Conservation (phyloP, 1,140 invertebrate genomes). For the Drosophila tropicalis region DNA sequence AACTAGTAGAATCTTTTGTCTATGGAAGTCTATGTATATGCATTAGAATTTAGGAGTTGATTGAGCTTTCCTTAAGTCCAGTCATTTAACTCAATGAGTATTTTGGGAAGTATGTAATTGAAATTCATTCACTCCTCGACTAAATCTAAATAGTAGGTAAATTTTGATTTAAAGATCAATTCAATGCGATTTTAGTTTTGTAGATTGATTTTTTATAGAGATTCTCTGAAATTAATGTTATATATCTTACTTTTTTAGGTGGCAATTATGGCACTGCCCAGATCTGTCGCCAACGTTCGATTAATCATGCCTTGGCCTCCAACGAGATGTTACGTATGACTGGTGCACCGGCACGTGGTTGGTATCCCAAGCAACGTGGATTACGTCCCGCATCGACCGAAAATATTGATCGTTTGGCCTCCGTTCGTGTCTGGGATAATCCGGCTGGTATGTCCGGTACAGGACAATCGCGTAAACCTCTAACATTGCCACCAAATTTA, state of each 20-base stretch:
- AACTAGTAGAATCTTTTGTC: too few species aligned
- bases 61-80: too few species aligned
- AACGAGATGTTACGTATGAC: conserved; percentile 90
- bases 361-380: conserved; percentile 90
- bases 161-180: too few species aligned
- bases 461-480: conserved; percentile 86
- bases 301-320: conserved; percentile 88
- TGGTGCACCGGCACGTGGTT: conserved; percentile 91
- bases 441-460: conserved; percentile 76
- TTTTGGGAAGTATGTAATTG: too few species aligned
- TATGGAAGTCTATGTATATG: too few species aligned
- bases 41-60: too few species aligned
- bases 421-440: conserved; percentile 83
- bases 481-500: conserved; percentile 92
- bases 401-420: conserved; percentile 89
- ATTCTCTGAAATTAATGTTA: not conserved
- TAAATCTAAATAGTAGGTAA: too few species aligned
- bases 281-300: conserved; percentile 87
- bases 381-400: conserved; percentile 92
- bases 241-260: conserved; percentile 24
- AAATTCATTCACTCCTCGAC: too few species aligned
- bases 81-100: too few species aligned
- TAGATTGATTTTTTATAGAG: too few species aligned
- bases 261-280: conserved; percentile 83
- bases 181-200: too few species aligned